These are phyloP conservation scores for Amyelois transitella DNA, from an alignment of 1,140 invertebrate species.

Conservation along the genomic window DNA sequence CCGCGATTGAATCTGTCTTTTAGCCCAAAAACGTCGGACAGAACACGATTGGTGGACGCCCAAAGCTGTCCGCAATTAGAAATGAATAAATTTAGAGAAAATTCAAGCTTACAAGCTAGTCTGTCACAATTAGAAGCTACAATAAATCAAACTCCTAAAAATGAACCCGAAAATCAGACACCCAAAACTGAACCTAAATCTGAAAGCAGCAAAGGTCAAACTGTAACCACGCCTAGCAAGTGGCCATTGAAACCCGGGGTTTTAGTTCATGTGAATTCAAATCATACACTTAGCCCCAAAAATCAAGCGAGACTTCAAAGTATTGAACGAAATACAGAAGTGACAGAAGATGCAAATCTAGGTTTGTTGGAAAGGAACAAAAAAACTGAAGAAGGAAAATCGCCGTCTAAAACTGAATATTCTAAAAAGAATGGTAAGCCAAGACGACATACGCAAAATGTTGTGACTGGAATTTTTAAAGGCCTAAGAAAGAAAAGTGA, in stretches of 20 bases:
- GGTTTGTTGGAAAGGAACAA: constrained; percentile 59
- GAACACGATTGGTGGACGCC: constrained; percentile 64
- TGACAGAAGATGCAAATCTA: constrained; percentile 47
- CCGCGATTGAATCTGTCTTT: constrained; percentile 62
- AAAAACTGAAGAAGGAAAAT: constrained; percentile 27
- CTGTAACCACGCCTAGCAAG: constrained; percentile 76
- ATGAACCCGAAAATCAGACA: constrained; percentile 28
- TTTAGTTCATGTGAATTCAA: constrained; percentile 86
- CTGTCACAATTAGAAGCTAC: constrained; percentile 51
- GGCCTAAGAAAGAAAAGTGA: constrained; percentile 56
- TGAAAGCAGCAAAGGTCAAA: constrained; percentile 39
- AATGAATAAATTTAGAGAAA: constrained; percentile 47
- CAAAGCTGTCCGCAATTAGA: constrained; percentile 61
- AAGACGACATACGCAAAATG: constrained; percentile 40
- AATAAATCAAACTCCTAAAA: constrained; percentile 33
- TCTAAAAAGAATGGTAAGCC: constrained; percentile 56
- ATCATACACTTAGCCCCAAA: constrained; percentile 71
- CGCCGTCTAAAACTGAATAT: constrained; percentile 37
- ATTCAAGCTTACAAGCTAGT: constrained; percentile 51
- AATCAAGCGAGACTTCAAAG: constrained; percentile 60
- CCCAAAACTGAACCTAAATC: constrained; percentile 33
- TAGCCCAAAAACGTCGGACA: constrained; percentile 65
- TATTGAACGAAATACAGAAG: constrained; percentile 19
- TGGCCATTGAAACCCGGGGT: constrained; percentile 93
- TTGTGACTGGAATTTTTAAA: constrained; percentile 56